Conservation (phyloP, 2,113 vertebrate genomes). For the Hippocampus barbouri region DNA sequence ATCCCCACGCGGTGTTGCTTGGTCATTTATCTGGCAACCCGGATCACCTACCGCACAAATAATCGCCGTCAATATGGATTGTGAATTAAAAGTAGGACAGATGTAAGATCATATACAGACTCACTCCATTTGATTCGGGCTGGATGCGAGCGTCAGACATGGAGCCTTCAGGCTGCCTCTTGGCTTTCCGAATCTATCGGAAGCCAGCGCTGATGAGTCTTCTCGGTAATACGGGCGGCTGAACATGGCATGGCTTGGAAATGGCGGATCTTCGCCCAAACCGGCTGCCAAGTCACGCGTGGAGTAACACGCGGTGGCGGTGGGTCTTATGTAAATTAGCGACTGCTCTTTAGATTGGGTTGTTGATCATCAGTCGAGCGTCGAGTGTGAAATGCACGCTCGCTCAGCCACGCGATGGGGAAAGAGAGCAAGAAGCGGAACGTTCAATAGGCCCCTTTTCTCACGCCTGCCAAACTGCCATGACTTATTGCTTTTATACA, state of each 20-base stretch:
- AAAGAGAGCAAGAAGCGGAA: conserved; percentile 17
- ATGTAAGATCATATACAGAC: neutral
- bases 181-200: neutral
- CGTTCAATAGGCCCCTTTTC: neutral
- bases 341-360: conserved; percentile 57
- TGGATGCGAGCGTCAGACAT: neutral
- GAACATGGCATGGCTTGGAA: no score
- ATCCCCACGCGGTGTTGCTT: neutral
- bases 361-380: conserved; percentile 77
- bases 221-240: no score
- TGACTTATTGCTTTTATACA: conserved; percentile 52
- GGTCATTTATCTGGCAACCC: neutral
- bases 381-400: conserved; percentile 75
- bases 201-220: no score
- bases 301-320: no score
- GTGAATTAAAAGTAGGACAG: neutral
- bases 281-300: no score
- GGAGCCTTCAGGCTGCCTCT: neutral
- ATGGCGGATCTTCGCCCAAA: no score
- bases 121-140: neutral
- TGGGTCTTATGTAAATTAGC: neutral
- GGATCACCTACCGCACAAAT: neutral
- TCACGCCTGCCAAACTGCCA: conserved; percentile 25
- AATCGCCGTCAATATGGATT: neutral
- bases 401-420: conserved; percentile 54